These are phyloP conservation scores for Pangasius larnaudii DNA, from an alignment of 2,797 vertebrate species.

Conservation along the genomic window DNA sequence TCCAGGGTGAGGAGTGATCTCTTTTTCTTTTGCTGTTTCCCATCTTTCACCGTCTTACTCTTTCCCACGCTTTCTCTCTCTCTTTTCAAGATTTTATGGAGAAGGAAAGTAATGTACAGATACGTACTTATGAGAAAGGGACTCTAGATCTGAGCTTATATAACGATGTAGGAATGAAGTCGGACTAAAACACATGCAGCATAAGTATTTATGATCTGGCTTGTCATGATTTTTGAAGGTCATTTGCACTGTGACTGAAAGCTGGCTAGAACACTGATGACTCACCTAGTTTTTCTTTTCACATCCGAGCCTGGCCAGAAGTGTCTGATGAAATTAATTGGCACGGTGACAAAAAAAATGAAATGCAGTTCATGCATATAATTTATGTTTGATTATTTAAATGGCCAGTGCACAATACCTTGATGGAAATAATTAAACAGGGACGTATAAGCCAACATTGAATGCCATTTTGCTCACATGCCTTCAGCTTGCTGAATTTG, in stretches of 20 bases:
- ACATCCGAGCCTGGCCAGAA: neutral
- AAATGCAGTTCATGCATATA: neutral
- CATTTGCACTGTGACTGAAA: constrained; percentile 14
- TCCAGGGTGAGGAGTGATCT: constrained; percentile 13
- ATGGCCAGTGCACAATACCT: neutral
- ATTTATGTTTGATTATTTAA: constrained; percentile 13
- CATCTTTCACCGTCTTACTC: neutral
- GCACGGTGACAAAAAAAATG: neutral
- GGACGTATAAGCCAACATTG: neutral
- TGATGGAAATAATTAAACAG: constrained; percentile 4
- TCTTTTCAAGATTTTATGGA: neutral
- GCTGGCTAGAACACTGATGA: constrained; percentile 20
- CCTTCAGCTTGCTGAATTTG: neutral
- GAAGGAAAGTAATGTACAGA: neutral
- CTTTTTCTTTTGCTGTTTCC: neutral
- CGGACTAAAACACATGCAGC: neutral
- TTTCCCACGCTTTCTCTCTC: neutral
- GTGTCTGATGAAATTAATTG: constrained; percentile 29
- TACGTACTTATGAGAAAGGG: neutral
- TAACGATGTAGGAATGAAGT: neutral
- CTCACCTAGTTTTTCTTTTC: constrained; percentile 10
- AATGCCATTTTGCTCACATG: neutral
- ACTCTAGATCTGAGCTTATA: neutral
- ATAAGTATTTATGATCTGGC: neutral
- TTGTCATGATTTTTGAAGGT: constrained; percentile 7